phyloP scores from a whole-genome alignment of 64 coral and sea anemone species.

The Montipora efflorescens region DNA sequence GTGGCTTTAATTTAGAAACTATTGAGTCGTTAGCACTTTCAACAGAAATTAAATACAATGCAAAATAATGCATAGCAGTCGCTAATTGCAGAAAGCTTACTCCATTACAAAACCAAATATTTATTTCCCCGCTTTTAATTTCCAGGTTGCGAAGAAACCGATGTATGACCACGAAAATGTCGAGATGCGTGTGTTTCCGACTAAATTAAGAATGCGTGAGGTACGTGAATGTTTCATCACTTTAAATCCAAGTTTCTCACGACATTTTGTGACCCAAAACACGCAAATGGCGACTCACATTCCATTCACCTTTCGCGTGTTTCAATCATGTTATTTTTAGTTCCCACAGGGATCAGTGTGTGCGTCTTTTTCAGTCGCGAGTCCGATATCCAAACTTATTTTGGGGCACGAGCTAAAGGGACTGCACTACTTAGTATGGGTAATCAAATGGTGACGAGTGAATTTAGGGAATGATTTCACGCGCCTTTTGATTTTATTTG shows the following conservation, averaged over 20 bases:
- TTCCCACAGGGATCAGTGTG: not conserved
- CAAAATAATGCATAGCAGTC: not conserved
- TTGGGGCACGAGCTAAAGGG: not conserved
- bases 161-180: not conserved
- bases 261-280: slow-evolving; percentile 5
- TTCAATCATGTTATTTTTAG: slow-evolving; percentile 13
- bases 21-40: not conserved
- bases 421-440: too few relatives aligned
- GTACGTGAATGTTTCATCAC: not conserved
- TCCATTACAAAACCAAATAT: not conserved
- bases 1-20: slow-evolving; percentile 10
- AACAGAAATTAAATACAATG: not conserved
- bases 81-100: not conserved
- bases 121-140: not conserved
- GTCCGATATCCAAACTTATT: slow-evolving; percentile 22
- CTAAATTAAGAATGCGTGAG: not conserved
- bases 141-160: not conserved
- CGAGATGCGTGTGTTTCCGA: not conserved
- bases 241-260: slow-evolving; percentile 21
- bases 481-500: too few relatives aligned
- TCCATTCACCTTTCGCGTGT: slow-evolving; percentile 25
- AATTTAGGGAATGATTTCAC: too few relatives aligned
- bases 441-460: too few relatives aligned
- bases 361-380: not conserved
- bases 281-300: slow-evolving; percentile 19